Evolutionary conservation across 2,113 vertebrate species (phyloP).

Genomic region (Serilophus lunatus): DNA sequence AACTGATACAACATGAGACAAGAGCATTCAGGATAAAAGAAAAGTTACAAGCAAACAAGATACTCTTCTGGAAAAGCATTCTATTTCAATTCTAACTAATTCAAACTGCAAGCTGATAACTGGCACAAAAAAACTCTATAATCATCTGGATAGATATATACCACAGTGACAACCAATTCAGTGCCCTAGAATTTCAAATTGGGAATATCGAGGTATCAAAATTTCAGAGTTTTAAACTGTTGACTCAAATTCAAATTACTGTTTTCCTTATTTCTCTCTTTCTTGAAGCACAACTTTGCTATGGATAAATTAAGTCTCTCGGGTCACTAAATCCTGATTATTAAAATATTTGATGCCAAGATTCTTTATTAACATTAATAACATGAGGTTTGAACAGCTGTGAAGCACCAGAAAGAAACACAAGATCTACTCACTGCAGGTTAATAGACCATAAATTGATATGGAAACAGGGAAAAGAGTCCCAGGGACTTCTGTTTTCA

Average conservation of each 20-base stretch:
- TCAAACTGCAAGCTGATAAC: neutral
- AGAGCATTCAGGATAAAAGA: neutral
- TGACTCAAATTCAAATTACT: neutral
- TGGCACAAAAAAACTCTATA: neutral
- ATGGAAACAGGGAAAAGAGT: neutral
- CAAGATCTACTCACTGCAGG: neutral
- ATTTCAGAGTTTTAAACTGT: neutral
- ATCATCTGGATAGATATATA: neutral
- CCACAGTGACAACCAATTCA: neutral
- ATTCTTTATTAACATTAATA: constrained; percentile 8
- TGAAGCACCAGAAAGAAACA: neutral
- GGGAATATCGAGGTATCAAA: neutral
- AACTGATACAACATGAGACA: neutral
- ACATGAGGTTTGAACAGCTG: neutral
- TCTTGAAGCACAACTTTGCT: neutral
- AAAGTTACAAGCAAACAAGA: neutral
- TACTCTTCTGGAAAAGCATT: neutral
- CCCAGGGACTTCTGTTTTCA: neutral
- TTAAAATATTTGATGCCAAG: neutral
- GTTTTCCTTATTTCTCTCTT: neutral
- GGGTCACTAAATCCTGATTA: neutral
- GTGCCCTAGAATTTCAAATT: neutral
- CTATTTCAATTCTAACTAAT: neutral
- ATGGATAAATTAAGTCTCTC: neutral
- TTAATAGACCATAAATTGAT: neutral